A percentile compares a stretch with the other conserved stretches of the same genome.
Conservation (phyloP, 2,888 invertebrate genomes). For the Meghimatium bilineatum region DNA sequence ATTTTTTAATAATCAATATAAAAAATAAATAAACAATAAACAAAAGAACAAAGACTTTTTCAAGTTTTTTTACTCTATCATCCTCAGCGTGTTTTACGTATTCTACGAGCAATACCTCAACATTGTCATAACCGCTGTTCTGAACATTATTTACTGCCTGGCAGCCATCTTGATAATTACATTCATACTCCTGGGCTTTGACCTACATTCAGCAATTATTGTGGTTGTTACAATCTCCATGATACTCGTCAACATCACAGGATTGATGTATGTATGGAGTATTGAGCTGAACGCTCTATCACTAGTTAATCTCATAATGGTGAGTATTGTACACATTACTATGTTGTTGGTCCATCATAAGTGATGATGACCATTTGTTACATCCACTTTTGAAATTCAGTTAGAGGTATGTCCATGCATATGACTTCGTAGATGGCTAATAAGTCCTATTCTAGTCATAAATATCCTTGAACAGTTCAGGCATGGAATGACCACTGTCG, state of each 20-base stretch:
- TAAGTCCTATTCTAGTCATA: too few relatives aligned
- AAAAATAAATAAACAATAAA: too few relatives aligned
- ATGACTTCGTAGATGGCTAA: too few relatives aligned
- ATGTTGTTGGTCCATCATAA: too few relatives aligned
- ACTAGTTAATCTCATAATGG: slow-evolving; percentile 96
- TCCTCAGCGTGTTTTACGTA: slow-evolving; percentile 89
- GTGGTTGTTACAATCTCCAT: slow-evolving; percentile 86
- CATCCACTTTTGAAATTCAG: too few relatives aligned
- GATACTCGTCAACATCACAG: slow-evolving; percentile 89
- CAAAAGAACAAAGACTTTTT: too few relatives aligned
- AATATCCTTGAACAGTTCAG: too few relatives aligned
- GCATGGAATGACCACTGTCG: too few relatives aligned
- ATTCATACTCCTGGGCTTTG: slow-evolving; percentile 89
- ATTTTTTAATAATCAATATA: too few relatives aligned
- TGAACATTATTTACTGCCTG: slow-evolving; percentile 91
- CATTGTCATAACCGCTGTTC: slow-evolving; percentile 89
- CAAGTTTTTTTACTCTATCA: not conserved
- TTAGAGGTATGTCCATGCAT: too few relatives aligned
- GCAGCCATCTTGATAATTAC: slow-evolving; percentile 96
- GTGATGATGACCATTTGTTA: too few relatives aligned
- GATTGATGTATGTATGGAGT: slow-evolving; percentile 93
- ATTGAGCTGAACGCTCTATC: slow-evolving; percentile 96
- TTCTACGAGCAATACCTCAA: slow-evolving; percentile 96
- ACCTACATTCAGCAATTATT: slow-evolving; percentile 86
- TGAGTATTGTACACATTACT: slow-evolving; percentile 68